Evolutionary conservation across 2,113 vertebrate species (phyloP).

Genomic region (Sceloporus undulatus): DNA sequence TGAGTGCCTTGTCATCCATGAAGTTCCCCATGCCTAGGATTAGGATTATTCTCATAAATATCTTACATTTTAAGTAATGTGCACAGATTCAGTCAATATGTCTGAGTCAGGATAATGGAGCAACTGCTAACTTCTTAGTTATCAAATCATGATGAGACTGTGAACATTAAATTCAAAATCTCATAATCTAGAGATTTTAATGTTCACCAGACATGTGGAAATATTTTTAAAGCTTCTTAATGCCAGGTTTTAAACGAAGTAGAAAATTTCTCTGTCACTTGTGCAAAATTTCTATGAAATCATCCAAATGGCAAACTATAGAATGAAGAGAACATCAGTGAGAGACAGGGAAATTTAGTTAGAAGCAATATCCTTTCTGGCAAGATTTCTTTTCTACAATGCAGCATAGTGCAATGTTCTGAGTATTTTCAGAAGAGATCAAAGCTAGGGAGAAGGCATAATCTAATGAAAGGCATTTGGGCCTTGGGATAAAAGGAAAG

Average conservation of each 20-base stretch:
- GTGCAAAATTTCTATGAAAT: slow-evolving; percentile 48
- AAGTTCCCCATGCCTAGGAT: slow-evolving; percentile 37
- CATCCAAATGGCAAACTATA: slow-evolving; percentile 50
- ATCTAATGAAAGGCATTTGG: slow-evolving; percentile 49
- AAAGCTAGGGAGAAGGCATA: slow-evolving; percentile 67
- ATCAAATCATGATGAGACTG: slow-evolving; percentile 59
- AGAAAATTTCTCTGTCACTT: slow-evolving; percentile 39
- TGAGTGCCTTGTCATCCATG: neutral
- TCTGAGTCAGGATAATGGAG: slow-evolving; percentile 56
- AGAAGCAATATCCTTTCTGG: slow-evolving; percentile 47
- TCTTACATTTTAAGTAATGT: slow-evolving; percentile 38
- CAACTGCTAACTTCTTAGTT: slow-evolving; percentile 64
- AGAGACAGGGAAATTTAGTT: slow-evolving; percentile 31
- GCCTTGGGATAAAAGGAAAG: slow-evolving; percentile 52
- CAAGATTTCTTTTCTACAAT: slow-evolving; percentile 22
- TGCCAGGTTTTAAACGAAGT: slow-evolving; percentile 53
- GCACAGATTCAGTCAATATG: slow-evolving; percentile 61
- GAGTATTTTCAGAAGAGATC: slow-evolving; percentile 71
- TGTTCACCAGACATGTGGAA: slow-evolving; percentile 50
- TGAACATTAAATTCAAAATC: slow-evolving; percentile 51
- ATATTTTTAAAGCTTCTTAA: slow-evolving; percentile 52
- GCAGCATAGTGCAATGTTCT: slow-evolving; percentile 40
- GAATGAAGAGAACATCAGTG: slow-evolving; percentile 3
- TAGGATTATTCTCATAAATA: slow-evolving; percentile 31
- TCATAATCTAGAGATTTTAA: slow-evolving; percentile 65